Evolutionary conservation across 2,888 invertebrate species (phyloP).

Genomic region (Priocnemis perturbator): DNA sequence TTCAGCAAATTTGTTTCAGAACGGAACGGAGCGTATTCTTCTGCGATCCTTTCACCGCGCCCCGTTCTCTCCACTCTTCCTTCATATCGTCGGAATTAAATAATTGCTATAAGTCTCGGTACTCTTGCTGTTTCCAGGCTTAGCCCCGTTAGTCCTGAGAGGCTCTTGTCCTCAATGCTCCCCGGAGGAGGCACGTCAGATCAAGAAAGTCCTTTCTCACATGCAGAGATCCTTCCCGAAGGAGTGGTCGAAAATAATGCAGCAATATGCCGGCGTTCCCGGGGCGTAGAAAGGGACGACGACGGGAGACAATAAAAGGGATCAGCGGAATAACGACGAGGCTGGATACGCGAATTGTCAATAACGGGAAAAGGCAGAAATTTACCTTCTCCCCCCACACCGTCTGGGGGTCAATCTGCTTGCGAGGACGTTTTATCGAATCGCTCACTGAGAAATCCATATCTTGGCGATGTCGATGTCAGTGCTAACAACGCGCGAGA

Average conservation of each 20-base stretch:
- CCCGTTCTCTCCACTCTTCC: no score
- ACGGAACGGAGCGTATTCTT: no score
- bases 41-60: no score
- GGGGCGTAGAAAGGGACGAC: slow-evolving; percentile 38
- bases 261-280: slow-evolving; percentile 79
- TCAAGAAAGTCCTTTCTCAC: slow-evolving; percentile 84
- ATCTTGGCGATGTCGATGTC: neutral
- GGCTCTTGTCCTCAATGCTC: slow-evolving; percentile 85
- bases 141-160: slow-evolving; percentile 85
- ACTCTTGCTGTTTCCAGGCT: slow-evolving; percentile 77
- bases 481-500: slow-evolving; percentile 8
- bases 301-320: slow-evolving; percentile 17
- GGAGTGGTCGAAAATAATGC: slow-evolving; percentile 85
- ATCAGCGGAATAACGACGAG: slow-evolving; percentile 16
- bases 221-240: slow-evolving; percentile 86
- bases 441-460: neutral
- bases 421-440: no score
- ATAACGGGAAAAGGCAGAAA: neutral
- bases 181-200: slow-evolving; percentile 83
- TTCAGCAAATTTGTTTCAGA: no score
- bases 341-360: slow-evolving; percentile 15
- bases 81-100: neutral
- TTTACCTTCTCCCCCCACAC: no score
- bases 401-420: no score
- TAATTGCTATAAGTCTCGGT: neutral